Conservation (phyloP, 2,113 vertebrate genomes). For the Hystrix brachyura region DNA sequence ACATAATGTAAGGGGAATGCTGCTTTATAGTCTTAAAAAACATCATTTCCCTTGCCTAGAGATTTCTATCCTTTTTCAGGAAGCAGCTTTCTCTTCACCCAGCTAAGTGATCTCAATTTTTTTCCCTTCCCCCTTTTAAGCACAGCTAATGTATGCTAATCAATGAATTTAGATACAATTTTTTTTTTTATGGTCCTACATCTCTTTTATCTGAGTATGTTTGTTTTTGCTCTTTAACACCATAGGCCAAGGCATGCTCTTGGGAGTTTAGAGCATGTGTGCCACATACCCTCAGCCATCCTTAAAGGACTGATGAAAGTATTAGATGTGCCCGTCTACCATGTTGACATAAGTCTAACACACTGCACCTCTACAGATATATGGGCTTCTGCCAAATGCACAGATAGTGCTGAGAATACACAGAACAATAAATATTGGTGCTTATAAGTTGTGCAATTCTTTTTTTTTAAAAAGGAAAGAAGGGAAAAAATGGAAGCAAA, state of each 20-base stretch:
- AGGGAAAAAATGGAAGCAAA: neutral
- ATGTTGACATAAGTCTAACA: constrained; percentile 29
- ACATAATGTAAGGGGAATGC: neutral
- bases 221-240: constrained; percentile 48
- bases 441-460: neutral
- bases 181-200: neutral
- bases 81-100: neutral
- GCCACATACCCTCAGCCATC: neutral
- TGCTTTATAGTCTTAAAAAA: neutral
- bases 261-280: neutral
- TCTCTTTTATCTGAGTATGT: neutral
- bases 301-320: constrained; percentile 36
- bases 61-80: neutral
- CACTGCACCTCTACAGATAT: neutral
- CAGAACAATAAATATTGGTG: constrained; percentile 31
- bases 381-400: neutral
- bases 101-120: neutral
- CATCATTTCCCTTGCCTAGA: neutral
- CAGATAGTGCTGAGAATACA: neutral
- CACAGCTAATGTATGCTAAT: neutral
- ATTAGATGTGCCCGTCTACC: neutral
- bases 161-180: neutral
- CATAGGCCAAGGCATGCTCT: neutral
- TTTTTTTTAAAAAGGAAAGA: neutral
- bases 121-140: constrained; percentile 3